phyloP scores from a whole-genome alignment of 2,797 vertebrate species.

The Agapornis canus region DNA sequence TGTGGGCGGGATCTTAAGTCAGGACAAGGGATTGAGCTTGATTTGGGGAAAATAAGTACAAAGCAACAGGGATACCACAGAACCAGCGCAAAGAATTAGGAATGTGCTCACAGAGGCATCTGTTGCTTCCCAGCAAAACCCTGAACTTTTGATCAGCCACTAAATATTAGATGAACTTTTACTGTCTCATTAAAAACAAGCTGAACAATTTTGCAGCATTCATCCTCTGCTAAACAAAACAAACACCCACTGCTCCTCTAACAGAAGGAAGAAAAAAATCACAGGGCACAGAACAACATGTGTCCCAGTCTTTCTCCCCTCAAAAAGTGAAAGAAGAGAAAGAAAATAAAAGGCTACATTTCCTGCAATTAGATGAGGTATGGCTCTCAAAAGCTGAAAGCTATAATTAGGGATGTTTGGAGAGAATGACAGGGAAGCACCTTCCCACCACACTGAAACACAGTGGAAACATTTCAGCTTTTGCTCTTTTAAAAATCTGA shows the following conservation, averaged over 20 bases:
- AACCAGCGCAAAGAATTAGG: neutral
- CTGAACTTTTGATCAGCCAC: neutral
- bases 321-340: neutral
- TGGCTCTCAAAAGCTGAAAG: slow-evolving; percentile 28
- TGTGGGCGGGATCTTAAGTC: neutral
- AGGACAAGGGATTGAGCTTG: neutral
- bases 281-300: neutral
- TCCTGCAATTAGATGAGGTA: slow-evolving; percentile 61
- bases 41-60: neutral
- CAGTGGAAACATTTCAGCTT: neutral
- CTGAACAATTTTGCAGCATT: neutral
- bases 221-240: slow-evolving; percentile 29
- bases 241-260: slow-evolving; percentile 24
- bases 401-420: slow-evolving; percentile 44
- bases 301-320: neutral
- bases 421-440: slow-evolving; percentile 8
- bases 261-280: slow-evolving; percentile 29
- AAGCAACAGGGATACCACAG: neutral
- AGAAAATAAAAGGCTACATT: neutral
- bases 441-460: neutral
- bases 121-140: neutral
- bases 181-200: neutral
- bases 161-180: neutral
- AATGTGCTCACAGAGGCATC: neutral
- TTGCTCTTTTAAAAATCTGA: neutral